Conservation (phyloP, 2,888 invertebrate genomes). For the Hipparchia sbordonii region DNA sequence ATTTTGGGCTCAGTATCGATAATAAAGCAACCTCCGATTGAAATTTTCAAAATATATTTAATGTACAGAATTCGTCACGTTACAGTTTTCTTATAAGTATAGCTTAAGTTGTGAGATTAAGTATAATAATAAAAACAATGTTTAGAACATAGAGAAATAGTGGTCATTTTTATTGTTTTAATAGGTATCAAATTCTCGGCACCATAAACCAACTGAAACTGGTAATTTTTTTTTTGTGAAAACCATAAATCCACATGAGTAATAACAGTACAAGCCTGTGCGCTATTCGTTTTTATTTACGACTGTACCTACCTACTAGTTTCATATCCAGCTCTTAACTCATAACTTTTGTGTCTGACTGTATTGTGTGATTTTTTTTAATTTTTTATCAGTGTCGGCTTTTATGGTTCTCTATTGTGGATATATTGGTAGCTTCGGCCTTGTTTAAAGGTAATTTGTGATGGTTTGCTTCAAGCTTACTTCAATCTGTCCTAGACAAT, state of each 20-base stretch:
- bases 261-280: constrained; percentile 71
- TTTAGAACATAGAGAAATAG: too few species aligned
- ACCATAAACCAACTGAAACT: constrained; percentile 55
- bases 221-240: constrained; percentile 73
- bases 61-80: too few species aligned
- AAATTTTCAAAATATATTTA: too few species aligned
- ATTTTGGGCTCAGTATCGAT: too few species aligned
- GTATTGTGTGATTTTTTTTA: constrained; percentile 70
- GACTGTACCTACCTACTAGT: constrained; percentile 67
- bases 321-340: constrained; percentile 69
- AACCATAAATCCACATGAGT: constrained; percentile 69
- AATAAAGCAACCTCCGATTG: too few species aligned
- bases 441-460: constrained; percentile 42
- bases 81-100: too few species aligned
- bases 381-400: constrained; percentile 53
- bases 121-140: too few species aligned
- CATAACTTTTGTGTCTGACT: constrained; percentile 74
- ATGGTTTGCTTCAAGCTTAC: constrained; percentile 27
- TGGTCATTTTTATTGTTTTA: neutral
- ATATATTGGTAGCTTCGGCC: constrained; percentile 46
- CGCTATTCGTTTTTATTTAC: constrained; percentile 80
- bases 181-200: constrained; percentile 9
- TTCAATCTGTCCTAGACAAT: neutral
- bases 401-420: constrained; percentile 72
- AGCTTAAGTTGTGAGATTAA: too few species aligned